phyloP scores from a whole-genome alignment of 2,113 vertebrate species.

The Serilophus lunatus region DNA sequence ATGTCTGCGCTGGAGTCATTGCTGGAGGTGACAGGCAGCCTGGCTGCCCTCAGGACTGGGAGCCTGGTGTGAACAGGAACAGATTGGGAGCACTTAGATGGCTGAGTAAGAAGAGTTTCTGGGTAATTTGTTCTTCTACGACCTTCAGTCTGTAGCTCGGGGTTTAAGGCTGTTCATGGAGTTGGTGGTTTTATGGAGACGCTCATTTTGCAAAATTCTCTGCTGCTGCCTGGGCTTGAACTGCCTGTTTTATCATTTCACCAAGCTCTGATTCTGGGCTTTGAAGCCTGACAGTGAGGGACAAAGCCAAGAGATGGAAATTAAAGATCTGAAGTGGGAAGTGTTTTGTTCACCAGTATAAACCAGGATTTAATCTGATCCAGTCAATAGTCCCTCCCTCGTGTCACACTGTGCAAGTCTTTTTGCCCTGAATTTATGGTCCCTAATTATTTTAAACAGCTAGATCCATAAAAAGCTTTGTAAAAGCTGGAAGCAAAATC shows the following conservation, averaged over 20 bases:
- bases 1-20: neutral
- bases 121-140: neutral
- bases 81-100: neutral
- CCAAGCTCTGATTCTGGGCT: neutral
- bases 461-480: slow-evolving; percentile 46
- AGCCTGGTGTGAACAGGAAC: neutral
- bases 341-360: neutral
- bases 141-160: neutral
- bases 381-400: neutral
- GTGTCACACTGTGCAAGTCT: neutral
- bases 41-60: neutral
- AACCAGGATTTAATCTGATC: neutral
- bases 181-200: neutral
- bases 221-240: neutral
- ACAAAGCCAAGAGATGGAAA: neutral
- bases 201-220: neutral
- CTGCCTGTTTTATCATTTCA: neutral
- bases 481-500: slow-evolving; percentile 44
- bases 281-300: neutral
- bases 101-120: neutral
- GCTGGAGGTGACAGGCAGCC: neutral
- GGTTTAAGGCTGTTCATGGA: neutral
- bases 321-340: neutral
- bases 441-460: slow-evolving; percentile 60
- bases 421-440: slow-evolving; percentile 39